Base-by-base conservation (phyloP, 2,113 vertebrate species). In the Nanger granti region DNA sequence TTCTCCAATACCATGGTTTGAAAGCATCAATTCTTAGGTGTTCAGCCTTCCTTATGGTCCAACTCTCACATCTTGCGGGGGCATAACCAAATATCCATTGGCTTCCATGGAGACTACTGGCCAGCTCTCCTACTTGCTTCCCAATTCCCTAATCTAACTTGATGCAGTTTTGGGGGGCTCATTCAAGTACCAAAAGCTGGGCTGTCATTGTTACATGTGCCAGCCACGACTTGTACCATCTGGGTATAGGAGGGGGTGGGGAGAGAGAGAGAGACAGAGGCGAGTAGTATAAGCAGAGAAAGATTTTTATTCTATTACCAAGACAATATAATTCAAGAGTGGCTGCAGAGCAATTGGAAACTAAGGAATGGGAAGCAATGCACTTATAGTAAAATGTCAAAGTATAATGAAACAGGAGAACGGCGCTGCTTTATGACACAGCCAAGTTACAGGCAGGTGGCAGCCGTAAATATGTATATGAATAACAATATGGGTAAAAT, bases 121-220 rank as follows among this genome's bases (percentile, higher is more conserved):
- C 98, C 98, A 98, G 98, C 94, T 96, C 97, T 98, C 97, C 98
- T 98, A 97, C 96, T 99, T 97, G 96, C 98, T 98, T 99, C 98
- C 98, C 99, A 99, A 98, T 99, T 99, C 99, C 99, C 98, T 99
- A 99, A 99, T 99, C 98, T 98, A 98, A 98, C 98, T 98, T 98
- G 44, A 96, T 98, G 98, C 98, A 98, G 97, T 98, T 98, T 98
- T 96, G 97, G 91, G 95, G 98, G 98, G 98, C 98, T 99, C 99
- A 98, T 98, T 99, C 99, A 98, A 98, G 98, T 98, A 98, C 87
- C 98, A 98, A 98, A 99, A 98, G 98, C 98, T 98, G 98, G 96
- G 98, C 98, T 98, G 57, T 98, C 98, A 98, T 98, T 98, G 98
- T 98, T 98, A 94, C 82, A 85, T 97, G 98, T 98, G 98, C 98